Evolutionary conservation across 30 jellyfish, hydroid and myxozoan species (phyloP).

Genomic region (Aurelia aurita complex sp. Pacific): DNA sequence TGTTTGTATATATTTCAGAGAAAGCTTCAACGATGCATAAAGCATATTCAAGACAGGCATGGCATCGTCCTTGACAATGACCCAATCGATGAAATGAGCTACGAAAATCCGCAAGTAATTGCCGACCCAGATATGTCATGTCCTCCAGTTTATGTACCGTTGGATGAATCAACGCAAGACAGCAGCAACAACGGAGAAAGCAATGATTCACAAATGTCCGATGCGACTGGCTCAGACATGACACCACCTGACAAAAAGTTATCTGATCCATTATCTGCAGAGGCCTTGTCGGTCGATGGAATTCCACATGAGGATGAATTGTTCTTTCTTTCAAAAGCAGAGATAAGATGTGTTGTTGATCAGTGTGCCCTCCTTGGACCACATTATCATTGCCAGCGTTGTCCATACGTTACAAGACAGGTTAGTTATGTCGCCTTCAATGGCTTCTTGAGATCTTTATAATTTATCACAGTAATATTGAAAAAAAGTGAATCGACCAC

Average conservation of each 20-base stretch:
- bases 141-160: constrained; percentile 7
- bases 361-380: constrained; percentile 43
- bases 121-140: constrained; percentile 26
- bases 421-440: neutral
- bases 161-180: constrained; percentile 27
- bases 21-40: constrained; percentile 65
- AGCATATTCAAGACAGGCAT: constrained; percentile 61
- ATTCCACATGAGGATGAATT: constrained; percentile 54
- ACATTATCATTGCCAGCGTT: constrained; percentile 62
- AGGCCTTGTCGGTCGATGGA: constrained; percentile 1
- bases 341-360: constrained; percentile 37
- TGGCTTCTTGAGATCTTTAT: too few relatives aligned
- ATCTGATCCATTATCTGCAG: constrained; percentile 14
- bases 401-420: constrained; percentile 69
- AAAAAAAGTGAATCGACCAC: too few relatives aligned
- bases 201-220: constrained; percentile 19
- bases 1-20: constrained; percentile 28
- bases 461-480: too few relatives aligned
- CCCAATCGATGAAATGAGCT: constrained; percentile 1
- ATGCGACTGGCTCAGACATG: neutral
- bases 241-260: neutral
- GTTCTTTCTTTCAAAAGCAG: constrained; percentile 51
- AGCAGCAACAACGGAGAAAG: constrained; percentile 29
- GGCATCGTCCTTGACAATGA: constrained; percentile 39
- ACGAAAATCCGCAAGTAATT: constrained; percentile 31